phyloP scores from a whole-genome alignment of 2,113 vertebrate species.

The Butorides virescens region DNA sequence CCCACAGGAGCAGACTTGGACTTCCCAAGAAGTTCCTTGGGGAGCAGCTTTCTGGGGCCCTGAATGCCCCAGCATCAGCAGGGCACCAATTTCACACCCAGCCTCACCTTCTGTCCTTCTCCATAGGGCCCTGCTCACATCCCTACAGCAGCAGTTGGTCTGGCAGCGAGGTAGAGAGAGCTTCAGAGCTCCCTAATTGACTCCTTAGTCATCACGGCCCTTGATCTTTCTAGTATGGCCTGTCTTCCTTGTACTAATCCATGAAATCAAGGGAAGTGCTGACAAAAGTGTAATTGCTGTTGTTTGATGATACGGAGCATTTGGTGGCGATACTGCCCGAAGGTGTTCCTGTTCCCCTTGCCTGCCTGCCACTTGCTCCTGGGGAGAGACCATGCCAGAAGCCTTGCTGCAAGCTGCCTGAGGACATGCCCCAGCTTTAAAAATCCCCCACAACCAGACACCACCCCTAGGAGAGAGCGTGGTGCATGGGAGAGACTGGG shows the following conservation, averaged over 20 bases:
- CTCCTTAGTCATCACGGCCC: slow-evolving; percentile 7
- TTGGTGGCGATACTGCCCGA: neutral
- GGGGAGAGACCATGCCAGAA: neutral
- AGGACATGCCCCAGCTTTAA: neutral
- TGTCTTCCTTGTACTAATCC: slow-evolving; percentile 22
- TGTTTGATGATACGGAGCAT: neutral
- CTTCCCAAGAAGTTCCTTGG: neutral
- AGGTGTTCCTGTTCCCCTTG: neutral
- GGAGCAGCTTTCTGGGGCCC: neutral
- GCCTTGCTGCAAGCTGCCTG: neutral
- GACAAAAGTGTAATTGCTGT: slow-evolving; percentile 13
- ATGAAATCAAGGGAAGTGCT: slow-evolving; percentile 32
- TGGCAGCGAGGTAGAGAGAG: neutral
- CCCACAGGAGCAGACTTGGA: neutral
- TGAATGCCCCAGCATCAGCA: neutral
- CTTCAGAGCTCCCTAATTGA: slow-evolving; percentile 23
- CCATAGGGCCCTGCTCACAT: neutral
- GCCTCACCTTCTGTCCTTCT: neutral
- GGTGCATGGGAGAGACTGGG: neutral
- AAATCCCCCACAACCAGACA: neutral
- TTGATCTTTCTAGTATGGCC: slow-evolving; percentile 38
- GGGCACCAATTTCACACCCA: neutral
- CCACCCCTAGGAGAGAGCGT: neutral
- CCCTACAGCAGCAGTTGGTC: neutral
- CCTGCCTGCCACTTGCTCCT: neutral